Evolutionary conservation across 2,888 invertebrate species (phyloP).

Genomic region (Anticlea derivata): DNA sequence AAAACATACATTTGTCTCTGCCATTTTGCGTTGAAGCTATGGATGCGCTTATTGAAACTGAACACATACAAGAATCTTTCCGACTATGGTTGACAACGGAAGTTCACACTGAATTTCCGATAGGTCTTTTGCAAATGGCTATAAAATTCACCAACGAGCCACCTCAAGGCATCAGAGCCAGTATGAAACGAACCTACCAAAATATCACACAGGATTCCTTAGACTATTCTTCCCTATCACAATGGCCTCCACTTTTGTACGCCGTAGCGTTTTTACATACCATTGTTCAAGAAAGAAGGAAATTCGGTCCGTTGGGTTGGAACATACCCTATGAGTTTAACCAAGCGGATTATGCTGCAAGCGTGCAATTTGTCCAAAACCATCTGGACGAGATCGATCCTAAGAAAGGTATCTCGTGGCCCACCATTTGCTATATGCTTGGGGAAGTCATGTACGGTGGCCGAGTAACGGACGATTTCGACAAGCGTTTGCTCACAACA

Average conservation of each 20-base stretch:
- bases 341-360: conserved; percentile 97
- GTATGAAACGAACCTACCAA: conserved; percentile 97
- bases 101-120: conserved; percentile 96
- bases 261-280: conserved; percentile 98
- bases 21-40: conserved; percentile 97
- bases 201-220: conserved; percentile 94
- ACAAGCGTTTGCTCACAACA: conserved; percentile 95
- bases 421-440: conserved; percentile 98
- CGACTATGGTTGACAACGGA: conserved; percentile 98
- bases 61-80: conserved; percentile 91
- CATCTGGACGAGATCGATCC: conserved; percentile 98
- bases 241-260: conserved; percentile 97
- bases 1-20: conserved; percentile 97
- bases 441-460: conserved; percentile 96
- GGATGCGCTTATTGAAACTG: conserved; percentile 93
- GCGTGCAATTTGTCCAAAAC: conserved; percentile 97
- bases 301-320: conserved; percentile 98
- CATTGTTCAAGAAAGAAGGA: conserved; percentile 96
- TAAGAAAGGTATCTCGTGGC: conserved; percentile 98
- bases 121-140: conserved; percentile 93
- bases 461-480: conserved; percentile 98
- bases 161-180: conserved; percentile 96
- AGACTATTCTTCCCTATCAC: conserved; percentile 94
- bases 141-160: conserved; percentile 99
- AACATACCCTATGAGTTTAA: conserved; percentile 98